Evolutionary conservation across 1,140 invertebrate species (phyloP), one percentile per base, ranked within the genome.

Genomic region (Tetragnatha versicolor): DNA sequence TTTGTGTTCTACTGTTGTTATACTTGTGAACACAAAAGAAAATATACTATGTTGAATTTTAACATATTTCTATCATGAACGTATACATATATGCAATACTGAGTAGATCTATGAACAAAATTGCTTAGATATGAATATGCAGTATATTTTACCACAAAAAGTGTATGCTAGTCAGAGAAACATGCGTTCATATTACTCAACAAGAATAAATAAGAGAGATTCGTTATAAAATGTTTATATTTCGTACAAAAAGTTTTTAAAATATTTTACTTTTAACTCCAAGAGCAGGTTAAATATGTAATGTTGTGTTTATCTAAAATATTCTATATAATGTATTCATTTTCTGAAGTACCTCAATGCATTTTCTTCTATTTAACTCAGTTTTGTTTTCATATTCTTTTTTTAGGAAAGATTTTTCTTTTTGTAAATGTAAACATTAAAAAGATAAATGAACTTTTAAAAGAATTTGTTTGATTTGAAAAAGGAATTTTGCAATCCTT

Each of bases 31-130:
- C 22, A 72, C 14, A 25, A 61, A 49, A 47, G 47, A 53, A 53
- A 75, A 75, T 77, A 77, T 77, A 77, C 33, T 77, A 49, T 77
- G 73, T 77, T 77, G 73, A 77, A 65, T 65, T 77, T 66, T 77
- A 66, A 77, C 61, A 77, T 77, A 77, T 77, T 77, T 77, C 73
- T 77, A 77, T n/a, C n/a, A n/a, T 77, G 61, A 60, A 75, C 37
- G 63, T 75, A 75, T 75, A 49, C 35, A 63, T 75, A 63, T 66
- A 77, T 65, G 60, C 61, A 53, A 77, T 77, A 77, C 42, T 77
- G 61, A 77, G 61, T 77, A 77, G 73, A 27, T 27, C 73, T 53
- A 51, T 77, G 73, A 77, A 65, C 73, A 77, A 77, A 77, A 77
- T 77, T 77, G 31, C 65, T 63, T 77, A 77, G 20, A 77, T 65